Conservation (phyloP, 2,888 invertebrate genomes). For the Zelleria hepariella region DNA sequence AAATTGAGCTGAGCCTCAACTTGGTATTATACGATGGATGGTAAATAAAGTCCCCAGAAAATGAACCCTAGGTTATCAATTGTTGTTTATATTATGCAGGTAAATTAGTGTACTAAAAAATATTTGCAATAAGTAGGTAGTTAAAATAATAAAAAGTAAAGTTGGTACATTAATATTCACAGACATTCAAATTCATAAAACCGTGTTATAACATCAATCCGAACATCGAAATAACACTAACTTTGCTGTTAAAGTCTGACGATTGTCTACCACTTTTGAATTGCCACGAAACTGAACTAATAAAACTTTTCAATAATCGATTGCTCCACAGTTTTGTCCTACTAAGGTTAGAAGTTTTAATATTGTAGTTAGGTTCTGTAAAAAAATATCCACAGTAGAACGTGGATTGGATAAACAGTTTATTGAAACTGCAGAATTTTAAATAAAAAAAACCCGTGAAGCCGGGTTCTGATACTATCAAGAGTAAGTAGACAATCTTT, state of each 20-base stretch:
- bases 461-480: not conserved
- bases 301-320: too few relatives aligned
- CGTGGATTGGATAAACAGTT: too few relatives aligned
- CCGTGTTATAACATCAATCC: not conserved
- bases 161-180: not conserved
- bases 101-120: not conserved
- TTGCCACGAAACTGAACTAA: too few relatives aligned
- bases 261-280: not conserved
- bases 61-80: not conserved
- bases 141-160: constrained; percentile 2
- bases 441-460: too few relatives aligned
- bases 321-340: too few relatives aligned
- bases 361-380: too few relatives aligned
- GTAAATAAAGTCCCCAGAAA: not conserved
- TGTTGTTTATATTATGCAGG: not conserved
- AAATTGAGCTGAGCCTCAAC: too few relatives aligned
- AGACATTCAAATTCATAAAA: not conserved
- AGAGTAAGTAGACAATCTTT: not conserved
- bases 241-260: not conserved
- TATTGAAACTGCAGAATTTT: too few relatives aligned
- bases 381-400: too few relatives aligned
- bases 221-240: not conserved
- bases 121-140: not conserved
- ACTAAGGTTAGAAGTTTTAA: too few relatives aligned
- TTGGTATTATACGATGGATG: too few relatives aligned